Evolutionary conservation across 2,113 vertebrate species (phyloP).

Genomic region (Columba livia): DNA sequence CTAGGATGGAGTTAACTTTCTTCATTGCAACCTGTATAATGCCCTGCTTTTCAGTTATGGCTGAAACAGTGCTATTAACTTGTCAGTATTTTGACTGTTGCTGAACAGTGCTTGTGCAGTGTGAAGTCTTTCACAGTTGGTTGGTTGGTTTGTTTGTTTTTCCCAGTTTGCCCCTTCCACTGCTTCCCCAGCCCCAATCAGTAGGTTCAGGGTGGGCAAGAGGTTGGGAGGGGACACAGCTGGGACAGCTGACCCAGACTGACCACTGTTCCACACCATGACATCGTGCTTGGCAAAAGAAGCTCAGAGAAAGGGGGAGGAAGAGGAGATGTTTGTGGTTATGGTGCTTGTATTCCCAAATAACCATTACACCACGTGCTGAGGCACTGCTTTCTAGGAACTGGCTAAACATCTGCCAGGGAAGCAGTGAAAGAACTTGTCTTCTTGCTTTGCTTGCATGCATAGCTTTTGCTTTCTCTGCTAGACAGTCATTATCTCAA

Average conservation of each 20-base stretch:
- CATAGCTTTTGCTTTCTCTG: neutral
- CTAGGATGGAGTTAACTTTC: neutral
- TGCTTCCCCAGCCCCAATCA: neutral
- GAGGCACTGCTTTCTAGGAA: neutral
- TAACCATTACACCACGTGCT: accelerated
- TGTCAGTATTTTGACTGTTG: neutral
- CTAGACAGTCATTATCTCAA: neutral
- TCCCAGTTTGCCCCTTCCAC: neutral
- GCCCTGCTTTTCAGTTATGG: neutral
- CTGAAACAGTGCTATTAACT: neutral
- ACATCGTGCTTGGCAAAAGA: neutral
- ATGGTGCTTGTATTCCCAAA: neutral
- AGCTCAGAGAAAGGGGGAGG: neutral
- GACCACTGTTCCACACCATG: neutral
- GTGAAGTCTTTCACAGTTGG: neutral
- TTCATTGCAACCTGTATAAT: neutral
- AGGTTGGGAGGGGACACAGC: neutral
- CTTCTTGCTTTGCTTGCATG: neutral
- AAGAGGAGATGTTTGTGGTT: accelerated
- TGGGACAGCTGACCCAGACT: neutral
- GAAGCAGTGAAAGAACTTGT: neutral
- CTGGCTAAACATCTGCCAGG: neutral
- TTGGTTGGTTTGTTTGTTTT: neutral
- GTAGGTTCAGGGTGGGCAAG: neutral
- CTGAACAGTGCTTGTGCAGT: neutral